These are phyloP conservation scores for Setipinna tenuifilis DNA, from an alignment of 2,797 vertebrate species.

Conservation along the genomic window DNA sequence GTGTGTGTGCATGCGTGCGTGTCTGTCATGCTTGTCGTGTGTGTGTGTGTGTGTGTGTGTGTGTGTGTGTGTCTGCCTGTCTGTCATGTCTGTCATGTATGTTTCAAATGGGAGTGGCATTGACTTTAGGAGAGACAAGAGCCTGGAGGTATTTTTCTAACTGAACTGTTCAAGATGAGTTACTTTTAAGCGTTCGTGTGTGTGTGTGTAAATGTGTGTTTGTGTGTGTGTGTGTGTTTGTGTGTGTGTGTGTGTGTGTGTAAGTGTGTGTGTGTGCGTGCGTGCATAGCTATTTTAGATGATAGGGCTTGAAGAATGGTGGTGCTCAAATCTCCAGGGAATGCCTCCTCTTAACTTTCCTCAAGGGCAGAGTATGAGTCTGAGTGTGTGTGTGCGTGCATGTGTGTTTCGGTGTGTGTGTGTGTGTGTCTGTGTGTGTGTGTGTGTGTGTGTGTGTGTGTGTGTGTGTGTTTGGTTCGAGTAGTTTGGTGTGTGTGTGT, in stretches of 20 bases:
- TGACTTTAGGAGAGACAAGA: background rate
- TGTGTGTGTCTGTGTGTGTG: conserved; percentile 8
- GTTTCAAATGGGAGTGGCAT: background rate
- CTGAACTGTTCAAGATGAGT: background rate
- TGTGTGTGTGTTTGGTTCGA: background rate
- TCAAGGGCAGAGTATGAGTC: background rate
- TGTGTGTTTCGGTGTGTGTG: background rate
- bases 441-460: background rate
- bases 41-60: conserved; percentile 2
- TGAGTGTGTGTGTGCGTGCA: background rate
- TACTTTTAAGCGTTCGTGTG: background rate
- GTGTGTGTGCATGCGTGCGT: background rate
- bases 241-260: conserved; percentile 7
- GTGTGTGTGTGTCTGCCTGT: no score
- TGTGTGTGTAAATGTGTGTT: conserved; percentile 12
- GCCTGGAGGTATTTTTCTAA: background rate
- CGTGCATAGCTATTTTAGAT: background rate
- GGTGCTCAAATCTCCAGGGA: background rate
- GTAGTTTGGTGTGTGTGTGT: background rate
- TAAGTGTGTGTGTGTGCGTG: background rate
- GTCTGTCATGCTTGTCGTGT: background rate
- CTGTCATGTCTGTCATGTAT: no score
- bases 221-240: conserved; percentile 28
- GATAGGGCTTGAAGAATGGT: background rate
- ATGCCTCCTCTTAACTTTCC: background rate